Evolutionary conservation across 2,797 vertebrate genomes (phyloP).

Genomic region (Cynopterus sphinx): DNA sequence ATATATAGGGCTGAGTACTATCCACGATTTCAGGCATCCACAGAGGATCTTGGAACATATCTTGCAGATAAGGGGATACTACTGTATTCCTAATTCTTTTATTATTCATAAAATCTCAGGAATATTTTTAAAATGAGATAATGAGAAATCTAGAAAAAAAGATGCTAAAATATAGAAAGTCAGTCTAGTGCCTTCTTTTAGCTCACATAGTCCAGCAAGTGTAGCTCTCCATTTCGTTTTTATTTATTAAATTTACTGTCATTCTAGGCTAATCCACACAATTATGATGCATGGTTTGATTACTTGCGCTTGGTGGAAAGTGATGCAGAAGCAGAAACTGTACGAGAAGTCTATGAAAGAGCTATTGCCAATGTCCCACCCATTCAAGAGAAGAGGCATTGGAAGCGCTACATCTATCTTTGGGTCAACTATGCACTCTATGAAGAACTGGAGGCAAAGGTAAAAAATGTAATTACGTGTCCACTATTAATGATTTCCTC

Average conservation of each 20-base stretch:
- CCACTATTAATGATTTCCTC: not conserved
- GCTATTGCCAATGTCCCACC: conserved; percentile 96
- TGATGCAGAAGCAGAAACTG: conserved; percentile 91
- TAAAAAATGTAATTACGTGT: conserved; percentile 42
- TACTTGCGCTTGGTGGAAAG: conserved; percentile 97
- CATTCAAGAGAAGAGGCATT: conserved; percentile 97
- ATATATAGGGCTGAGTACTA: not conserved
- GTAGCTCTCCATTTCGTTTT: not conserved
- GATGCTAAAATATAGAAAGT: not conserved
- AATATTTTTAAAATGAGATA: not conserved
- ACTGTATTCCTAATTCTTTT: not conserved
- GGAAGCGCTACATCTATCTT: conserved; percentile 98
- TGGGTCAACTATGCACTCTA: conserved; percentile 98
- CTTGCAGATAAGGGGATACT: not conserved
- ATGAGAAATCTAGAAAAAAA: not conserved
- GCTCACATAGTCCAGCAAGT: not conserved
- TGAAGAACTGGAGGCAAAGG: conserved; percentile 98
- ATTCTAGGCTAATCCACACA: conserved; percentile 95
- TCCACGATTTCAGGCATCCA: not conserved
- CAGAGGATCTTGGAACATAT: not conserved
- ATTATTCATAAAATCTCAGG: not conserved
- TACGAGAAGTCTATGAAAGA: conserved; percentile 96
- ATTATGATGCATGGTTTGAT: conserved; percentile 99
- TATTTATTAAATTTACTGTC: not conserved
- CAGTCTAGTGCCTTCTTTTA: not conserved